A percentile compares a stretch with the other conserved stretches of the same genome.
Conservation (phyloP, 1,140 invertebrate genomes). For the Pseudomyrmex cubaensis region DNA sequence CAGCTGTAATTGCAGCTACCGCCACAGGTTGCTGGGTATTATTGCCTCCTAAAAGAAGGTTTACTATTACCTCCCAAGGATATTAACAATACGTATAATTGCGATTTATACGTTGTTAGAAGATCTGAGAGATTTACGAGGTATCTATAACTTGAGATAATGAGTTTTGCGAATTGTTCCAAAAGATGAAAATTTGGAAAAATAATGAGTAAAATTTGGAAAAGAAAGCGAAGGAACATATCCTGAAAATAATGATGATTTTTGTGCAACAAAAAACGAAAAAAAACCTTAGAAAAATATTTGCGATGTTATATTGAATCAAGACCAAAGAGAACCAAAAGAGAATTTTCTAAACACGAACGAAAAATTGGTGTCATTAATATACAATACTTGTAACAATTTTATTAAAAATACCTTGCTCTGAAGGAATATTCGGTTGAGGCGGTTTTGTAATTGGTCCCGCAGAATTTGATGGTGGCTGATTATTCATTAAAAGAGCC, state of each 20-base stretch:
- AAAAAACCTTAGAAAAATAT: too few species aligned
- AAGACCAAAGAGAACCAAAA: too few species aligned
- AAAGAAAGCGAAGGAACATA: too few species aligned
- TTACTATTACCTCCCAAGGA: slow-evolving; percentile 19
- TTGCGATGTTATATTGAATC: neutral
- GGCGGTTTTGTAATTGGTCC: slow-evolving; percentile 80
- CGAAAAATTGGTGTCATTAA: neutral
- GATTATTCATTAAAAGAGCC: slow-evolving; percentile 83
- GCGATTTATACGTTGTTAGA: slow-evolving; percentile 5
- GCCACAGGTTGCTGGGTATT: slow-evolving; percentile 75
- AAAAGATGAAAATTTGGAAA: too few species aligned
- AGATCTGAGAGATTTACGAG: neutral
- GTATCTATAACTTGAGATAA: neutral
- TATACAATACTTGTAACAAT: neutral
- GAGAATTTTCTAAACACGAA: neutral
- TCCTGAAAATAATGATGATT: too few species aligned
- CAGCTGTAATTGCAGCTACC: slow-evolving; percentile 74
- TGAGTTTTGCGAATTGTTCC: too few species aligned
- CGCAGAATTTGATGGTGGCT: slow-evolving; percentile 78
- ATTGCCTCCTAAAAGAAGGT: slow-evolving; percentile 72
- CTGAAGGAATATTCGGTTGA: slow-evolving; percentile 80
- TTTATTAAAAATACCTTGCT: slow-evolving; percentile 79
- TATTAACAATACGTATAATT: too few species aligned
- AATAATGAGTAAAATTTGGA: too few species aligned
- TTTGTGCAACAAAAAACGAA: too few species aligned